Percentiles rank a stretch among this genome's conserved stretches.
Conservation (phyloP, 2,113 vertebrate genomes). For the Thermophis baileyi region DNA sequence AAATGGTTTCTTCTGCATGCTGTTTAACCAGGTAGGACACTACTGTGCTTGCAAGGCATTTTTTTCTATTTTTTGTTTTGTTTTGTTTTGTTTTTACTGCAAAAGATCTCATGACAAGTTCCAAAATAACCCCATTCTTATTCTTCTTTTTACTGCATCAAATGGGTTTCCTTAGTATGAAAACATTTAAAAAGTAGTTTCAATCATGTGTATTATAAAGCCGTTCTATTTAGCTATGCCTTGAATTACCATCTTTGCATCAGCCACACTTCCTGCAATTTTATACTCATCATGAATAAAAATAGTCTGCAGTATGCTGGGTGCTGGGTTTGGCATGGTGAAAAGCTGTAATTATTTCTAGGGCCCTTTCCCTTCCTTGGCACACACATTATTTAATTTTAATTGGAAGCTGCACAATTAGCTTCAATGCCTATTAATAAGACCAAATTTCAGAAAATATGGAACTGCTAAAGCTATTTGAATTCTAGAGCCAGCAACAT, state of each 20-base stretch:
- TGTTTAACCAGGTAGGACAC: background rate
- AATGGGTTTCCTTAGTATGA: background rate
- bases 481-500: background rate
- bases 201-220: background rate
- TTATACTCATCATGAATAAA: background rate
- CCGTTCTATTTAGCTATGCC: background rate
- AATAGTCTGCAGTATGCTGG: background rate
- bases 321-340: background rate
- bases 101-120: background rate
- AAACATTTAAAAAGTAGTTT: background rate
- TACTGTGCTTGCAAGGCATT: background rate
- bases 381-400: slow-evolving; percentile 7
- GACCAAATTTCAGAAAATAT: slow-evolving; percentile 2
- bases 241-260: background rate
- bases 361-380: background rate
- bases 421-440: background rate
- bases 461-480: background rate
- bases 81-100: background rate
- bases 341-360: background rate
- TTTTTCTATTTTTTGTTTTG: background rate
- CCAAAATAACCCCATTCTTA: background rate
- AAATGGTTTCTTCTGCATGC: background rate
- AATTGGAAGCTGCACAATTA: background rate
- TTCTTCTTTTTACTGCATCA: background rate
- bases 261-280: background rate